Base-by-base conservation (phyloP, 1,140 invertebrate genomes). In the Drosophila ananassae region DNA sequence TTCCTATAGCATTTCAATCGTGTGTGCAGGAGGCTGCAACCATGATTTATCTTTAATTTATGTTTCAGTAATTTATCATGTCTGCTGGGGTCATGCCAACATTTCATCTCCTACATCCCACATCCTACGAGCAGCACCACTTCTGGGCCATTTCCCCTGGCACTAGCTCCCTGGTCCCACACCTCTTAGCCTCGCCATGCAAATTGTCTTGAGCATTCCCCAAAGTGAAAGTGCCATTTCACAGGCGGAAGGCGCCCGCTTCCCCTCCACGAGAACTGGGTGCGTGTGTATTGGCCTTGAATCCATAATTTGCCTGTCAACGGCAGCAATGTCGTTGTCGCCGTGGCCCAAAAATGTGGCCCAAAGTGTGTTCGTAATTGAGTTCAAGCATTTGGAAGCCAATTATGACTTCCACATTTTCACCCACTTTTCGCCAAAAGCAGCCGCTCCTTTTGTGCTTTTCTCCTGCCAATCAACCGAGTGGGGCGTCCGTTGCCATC, bases 301-400 rank as follows among this genome's bases (percentile, higher is more conserved):
- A 89, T 89, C 83, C 82, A 83, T 87, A 87, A 89, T 89, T 89
- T 89, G 83, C 83, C 76, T 89, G 83, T 89, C 83, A 89, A 64
- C 83, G 73, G 58, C 83, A 89, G 82, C 75, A 13, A 46, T 52
- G 47, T 34, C 32, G 59, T 32, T 37, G 61, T 28, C 12, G 37
- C 28, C 34, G 34, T 44, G 58, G 46, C 63, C 44, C 78, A 60
- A 84, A 77, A 87, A 80, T 77, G 84, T n/a, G n/a, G n/a, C n/a
- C n/a, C n/a, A n/a, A n/a, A n/a, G 74, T 89, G 79, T 67, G 67
- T 76, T 83, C 84, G 83, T 89, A 89, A 89, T 89, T 89, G 79
- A 89, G 83, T 89, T 89, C 68, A 89, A 89, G 83, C 83, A 89
- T 89, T 89, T 79, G 84, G 72, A 89, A 89, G 83, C 84, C 83